Evolutionary conservation across 2,113 vertebrate species (phyloP), one percentile per base, ranked within the genome.

Genomic region (Eulacestoma nigropectus): DNA sequence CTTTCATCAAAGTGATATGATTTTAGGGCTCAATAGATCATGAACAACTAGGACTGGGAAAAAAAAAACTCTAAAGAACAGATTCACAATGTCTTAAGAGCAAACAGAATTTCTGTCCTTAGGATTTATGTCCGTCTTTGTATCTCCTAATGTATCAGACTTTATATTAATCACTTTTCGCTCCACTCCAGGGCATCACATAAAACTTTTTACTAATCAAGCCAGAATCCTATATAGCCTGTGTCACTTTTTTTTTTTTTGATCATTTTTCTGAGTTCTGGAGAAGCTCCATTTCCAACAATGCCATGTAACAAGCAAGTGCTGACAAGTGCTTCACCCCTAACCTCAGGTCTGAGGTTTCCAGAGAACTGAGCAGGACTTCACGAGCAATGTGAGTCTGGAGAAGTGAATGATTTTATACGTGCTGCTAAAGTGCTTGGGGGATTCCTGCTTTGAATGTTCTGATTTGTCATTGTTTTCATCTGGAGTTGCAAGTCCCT

Each of bases 391-490:
- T 9, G 8, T 30, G n/a, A 78, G 7, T 83, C 35, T 59, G 49
- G 53, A 92, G 59, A 65, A 52, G 30, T 32, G 30, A 23, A 42
- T 41, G 23, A 32, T 63, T 85, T 90, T 83, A 53, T 69, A 20
- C 6, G 3, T 76, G 41, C 57, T 55, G 23, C 62, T 76, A 3
- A 89, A 79, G 37, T 79, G 63, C 44, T 74, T 42, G 10, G 7
- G 13, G 3, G 20, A 21, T 33, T 91, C 41, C 47, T 90, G 47
- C 52, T 90, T 78, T 92, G 33, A 64, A 32, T 81, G 52, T 80
- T 69, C 42, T 88, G 56, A 30, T 94, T 86, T 90, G 44, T 59
- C 41, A 60, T 93, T 93, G 69, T 94, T 91, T 95, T 91, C 23
- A 14, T 57, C 46, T 68, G 39, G 60, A 81, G 37, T 44, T 88